phyloP scores from a whole-genome alignment of 2,113 vertebrate genomes.

The Paramormyrops kingsleyae region DNA sequence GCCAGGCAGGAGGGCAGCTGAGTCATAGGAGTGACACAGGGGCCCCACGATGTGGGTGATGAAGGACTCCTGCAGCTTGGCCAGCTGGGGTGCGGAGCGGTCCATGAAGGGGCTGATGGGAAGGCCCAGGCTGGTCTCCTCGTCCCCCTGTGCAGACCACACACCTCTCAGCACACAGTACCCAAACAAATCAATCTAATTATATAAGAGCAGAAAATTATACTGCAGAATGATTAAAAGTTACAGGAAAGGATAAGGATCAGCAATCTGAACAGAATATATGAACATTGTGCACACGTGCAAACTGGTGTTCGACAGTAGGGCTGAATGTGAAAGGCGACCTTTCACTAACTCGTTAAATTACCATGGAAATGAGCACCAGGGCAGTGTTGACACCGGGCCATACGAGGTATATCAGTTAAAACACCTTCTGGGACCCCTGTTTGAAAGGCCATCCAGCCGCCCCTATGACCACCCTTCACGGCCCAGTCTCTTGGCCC shows the following conservation, averaged over 20 bases:
- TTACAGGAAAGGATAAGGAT: background rate
- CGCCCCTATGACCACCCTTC: background rate
- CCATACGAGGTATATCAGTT: background rate
- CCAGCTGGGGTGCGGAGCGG: constrained; percentile 87
- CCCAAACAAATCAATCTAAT: background rate
- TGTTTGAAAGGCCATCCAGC: background rate
- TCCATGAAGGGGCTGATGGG: constrained; percentile 98
- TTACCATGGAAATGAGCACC: constrained; percentile 47
- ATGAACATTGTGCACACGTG: background rate
- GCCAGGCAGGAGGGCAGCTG: constrained; percentile 85
- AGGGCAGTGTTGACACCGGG: constrained; percentile 21
- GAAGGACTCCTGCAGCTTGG: constrained; percentile 96
- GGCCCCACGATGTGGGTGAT: constrained; percentile 97
- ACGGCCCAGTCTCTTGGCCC: background rate
- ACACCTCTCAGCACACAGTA: background rate
- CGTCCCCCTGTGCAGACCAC: constrained; percentile 73
- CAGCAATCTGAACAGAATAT: background rate
- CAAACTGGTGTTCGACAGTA: background rate
- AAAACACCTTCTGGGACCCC: background rate
- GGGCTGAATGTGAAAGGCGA: background rate
- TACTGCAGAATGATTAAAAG: background rate
- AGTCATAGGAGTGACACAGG: constrained; percentile 89
- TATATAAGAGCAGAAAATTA: background rate
- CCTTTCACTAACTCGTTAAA: background rate
- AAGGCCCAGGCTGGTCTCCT: constrained; percentile 86